phyloP scores from a whole-genome alignment of 2,888 invertebrate species.

The Cyclophora albipunctata region DNA sequence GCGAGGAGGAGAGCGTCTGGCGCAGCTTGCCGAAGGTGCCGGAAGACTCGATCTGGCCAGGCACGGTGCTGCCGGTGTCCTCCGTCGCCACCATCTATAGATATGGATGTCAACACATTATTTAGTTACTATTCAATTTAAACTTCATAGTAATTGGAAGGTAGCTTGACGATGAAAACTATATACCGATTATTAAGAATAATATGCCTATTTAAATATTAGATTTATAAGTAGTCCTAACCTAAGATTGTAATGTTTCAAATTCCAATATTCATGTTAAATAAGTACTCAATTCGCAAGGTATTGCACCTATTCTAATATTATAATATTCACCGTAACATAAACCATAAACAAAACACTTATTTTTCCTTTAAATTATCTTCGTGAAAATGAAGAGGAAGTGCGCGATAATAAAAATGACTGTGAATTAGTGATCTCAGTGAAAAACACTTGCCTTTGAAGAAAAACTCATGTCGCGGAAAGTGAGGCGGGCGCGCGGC shows the following conservation, averaged over 20 bases:
- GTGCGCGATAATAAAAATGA: constrained; percentile 22
- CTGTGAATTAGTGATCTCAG: constrained; percentile 36
- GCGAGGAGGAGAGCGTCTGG: constrained; percentile 86
- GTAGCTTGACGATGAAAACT: too few relatives aligned
- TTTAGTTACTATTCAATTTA: neutral
- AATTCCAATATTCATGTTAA: too few relatives aligned
- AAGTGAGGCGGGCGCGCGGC: constrained; percentile 35
- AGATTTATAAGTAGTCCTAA: too few relatives aligned
- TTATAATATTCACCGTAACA: too few relatives aligned
- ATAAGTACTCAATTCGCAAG: too few relatives aligned
- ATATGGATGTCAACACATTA: constrained; percentile 10
- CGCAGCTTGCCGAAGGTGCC: constrained; percentile 89
- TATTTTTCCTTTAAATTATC: constrained; percentile 1
- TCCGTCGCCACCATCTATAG: constrained; percentile 89
- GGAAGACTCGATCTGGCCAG: constrained; percentile 78
- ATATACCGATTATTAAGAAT: too few relatives aligned
- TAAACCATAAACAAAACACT: too few relatives aligned
- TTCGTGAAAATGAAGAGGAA: constrained; percentile 11
- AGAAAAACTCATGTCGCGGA: constrained; percentile 47
- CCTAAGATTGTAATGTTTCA: too few relatives aligned
- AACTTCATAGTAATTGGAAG: neutral
- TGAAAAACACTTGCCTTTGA: constrained; percentile 38
- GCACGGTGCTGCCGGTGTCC: constrained; percentile 77
- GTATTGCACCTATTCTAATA: too few relatives aligned
- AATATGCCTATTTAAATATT: too few relatives aligned